Base-by-base conservation (phyloP, 23 tunicate species). In the Ascidia mentula region DNA sequence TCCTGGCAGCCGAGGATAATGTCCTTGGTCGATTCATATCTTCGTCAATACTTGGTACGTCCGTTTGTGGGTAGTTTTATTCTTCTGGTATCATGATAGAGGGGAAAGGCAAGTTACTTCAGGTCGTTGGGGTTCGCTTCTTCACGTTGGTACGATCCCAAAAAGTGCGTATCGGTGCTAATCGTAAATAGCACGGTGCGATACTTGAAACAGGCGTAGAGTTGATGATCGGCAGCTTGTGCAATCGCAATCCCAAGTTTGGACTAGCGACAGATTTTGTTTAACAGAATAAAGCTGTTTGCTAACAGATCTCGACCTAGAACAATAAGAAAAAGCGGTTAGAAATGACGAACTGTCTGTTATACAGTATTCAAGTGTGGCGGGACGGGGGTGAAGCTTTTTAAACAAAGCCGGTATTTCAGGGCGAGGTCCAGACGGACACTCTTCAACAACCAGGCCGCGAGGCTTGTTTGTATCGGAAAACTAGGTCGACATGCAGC, bases 21-120 rank as follows among this genome's bases (percentile, higher is more conserved):
- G 82, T 42, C 7, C 82, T 33, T 1, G 69, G 37, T 79, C 82
- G 33, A 46, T 45, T 36, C 82, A 79, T 79, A 12, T 37, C 37
- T n/a, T n/a, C n/a, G n/a, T n/a, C n/a, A n/a, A n/a, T n/a, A n/a
- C n/a, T n/a, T 70, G 8, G 8, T 70, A 12, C 65, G 22, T 3
- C 2, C 24, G 24, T 20, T 53, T 28, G 65, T 28, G 22, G 22
- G 65, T 53, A 3, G 65, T 53, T 28, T 53, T 53, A 53, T 53
- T 53, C 65, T 28, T 53, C 65, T 53, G 65, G 65, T 53, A 5
- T 53, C 65, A 53, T 53, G 7, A 28, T 53, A 53, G 28, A 53
- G 65, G 24, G 24, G 24, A n/a, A n/a, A n/a, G n/a, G n/a, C n/a
- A n/a, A n/a, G n/a, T n/a, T n/a, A n/a, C n/a, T n/a, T n/a, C n/a